Conservation (phyloP, 2,797 vertebrate species). For the Gymnothorax javanicus region DNA sequence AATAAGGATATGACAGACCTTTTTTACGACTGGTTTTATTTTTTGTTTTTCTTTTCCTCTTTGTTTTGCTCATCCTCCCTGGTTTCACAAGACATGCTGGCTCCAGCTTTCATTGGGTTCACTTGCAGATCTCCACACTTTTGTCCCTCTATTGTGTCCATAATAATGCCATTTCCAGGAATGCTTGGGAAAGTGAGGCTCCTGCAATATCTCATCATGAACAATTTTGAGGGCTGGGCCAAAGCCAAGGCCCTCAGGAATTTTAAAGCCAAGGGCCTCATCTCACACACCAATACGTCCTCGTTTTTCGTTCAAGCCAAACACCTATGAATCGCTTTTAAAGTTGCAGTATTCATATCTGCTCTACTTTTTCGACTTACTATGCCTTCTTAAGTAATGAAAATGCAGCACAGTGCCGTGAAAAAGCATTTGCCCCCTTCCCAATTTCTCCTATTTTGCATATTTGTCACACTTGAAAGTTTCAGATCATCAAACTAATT, state of each 20-base stretch:
- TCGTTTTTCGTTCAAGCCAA: not conserved
- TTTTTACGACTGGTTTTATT: not conserved
- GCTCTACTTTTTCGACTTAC: not conserved
- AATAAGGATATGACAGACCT: not conserved
- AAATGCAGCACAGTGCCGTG: not conserved
- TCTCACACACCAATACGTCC: constrained; percentile 5
- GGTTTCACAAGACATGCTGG: not conserved
- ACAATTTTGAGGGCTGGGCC: constrained; percentile 43
- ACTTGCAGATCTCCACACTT: not conserved
- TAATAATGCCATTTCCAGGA: constrained; percentile 28
- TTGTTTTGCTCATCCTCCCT: not conserved
- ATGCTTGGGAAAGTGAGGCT: constrained; percentile 31
- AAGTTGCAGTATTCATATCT: not conserved
- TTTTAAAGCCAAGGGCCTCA: not conserved
- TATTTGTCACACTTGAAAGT: no score
- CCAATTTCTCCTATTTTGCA: no score
- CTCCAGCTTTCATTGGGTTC: not conserved
- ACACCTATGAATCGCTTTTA: not conserved
- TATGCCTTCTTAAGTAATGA: not conserved
- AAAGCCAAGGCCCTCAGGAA: constrained; percentile 30
- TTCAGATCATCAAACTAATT: no score
- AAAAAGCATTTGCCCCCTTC: no score
- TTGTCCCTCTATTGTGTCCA: not conserved
- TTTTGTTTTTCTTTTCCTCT: not conserved
- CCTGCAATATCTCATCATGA: constrained; percentile 36